phyloP scores from a whole-genome alignment of 2,113 vertebrate genomes.

The Talpa occidentalis region DNA sequence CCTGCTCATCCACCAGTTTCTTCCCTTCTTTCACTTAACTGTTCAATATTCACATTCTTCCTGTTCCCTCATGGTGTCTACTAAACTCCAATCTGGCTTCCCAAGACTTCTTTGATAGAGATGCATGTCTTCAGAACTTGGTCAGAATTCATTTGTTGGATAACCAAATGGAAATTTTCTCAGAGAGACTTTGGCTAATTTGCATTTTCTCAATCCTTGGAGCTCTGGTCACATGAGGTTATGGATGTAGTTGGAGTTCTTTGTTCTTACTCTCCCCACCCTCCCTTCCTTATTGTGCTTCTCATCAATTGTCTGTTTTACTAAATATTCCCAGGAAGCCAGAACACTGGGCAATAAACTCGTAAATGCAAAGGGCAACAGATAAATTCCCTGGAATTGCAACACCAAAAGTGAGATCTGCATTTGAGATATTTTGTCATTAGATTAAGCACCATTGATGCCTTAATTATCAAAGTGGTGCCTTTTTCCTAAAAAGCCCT shows the following conservation, averaged over 20 bases:
- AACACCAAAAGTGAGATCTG: neutral
- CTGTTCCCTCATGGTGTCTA: neutral
- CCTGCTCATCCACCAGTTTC: accelerated
- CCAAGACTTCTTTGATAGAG: neutral
- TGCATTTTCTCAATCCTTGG: neutral
- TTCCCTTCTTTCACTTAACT: neutral
- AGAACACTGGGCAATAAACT: neutral
- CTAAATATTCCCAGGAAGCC: conserved; percentile 32
- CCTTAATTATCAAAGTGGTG: neutral
- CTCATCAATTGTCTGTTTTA: conserved; percentile 38
- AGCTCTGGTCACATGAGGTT: neutral
- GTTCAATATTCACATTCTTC: neutral
- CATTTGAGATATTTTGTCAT: neutral
- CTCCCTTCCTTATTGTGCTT: neutral
- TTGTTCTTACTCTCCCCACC: neutral
- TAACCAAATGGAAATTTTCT: neutral
- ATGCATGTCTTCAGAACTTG: neutral
- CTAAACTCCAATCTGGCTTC: neutral
- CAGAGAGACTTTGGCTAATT: neutral
- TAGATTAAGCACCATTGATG: neutral
- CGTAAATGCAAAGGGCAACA: neutral
- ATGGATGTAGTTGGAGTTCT: neutral
- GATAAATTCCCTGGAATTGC: neutral
- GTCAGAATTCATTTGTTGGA: neutral
- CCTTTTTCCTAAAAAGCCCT: neutral